Base-by-base conservation (phyloP, 2,113 vertebrate species). In the Thryonomys swinderianus region DNA sequence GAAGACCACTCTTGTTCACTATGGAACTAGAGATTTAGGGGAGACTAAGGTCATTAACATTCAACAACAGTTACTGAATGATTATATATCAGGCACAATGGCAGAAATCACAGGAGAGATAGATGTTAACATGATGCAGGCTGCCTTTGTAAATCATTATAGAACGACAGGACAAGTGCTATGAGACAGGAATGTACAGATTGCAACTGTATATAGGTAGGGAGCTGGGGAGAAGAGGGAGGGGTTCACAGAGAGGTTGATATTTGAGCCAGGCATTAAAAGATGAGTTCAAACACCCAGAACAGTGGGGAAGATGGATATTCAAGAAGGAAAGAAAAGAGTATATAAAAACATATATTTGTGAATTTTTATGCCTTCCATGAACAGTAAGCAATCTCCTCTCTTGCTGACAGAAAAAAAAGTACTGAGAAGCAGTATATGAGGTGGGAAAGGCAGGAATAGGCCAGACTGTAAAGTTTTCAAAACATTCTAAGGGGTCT, bases 211-310 rank as follows among this genome's bases (percentile, higher is more conserved):
- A 89, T 34, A 81, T 20, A 86, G 57, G n/a, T 86, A 20, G 79
- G 62, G n/a, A 94, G 40, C 45, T 76, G 57, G 64, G 69, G 51
- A 96, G 90, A 88, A 73, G 55, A 78, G 57, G 30, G 23, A 57
- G 18, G 76, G 12, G 53, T 85, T 79, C 62, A 25, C 25, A 90
- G 34, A 92, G 37, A 57, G 83, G 74, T n/a, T 93, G 73, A 80
- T 62, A 83, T 91, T 48, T 96, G 79, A 96, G 59, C 25, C 88
- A n/a, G 25, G 78, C 85, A 92, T 93, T 96, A 95, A 96, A 96
- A 95, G 23, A 51, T 80, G 73, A 55, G 45, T 78, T 90, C 48
- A 40, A 90, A 95, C 14, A 85, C 62, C 37, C 40, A 90, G 42
- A 53, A 57, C 48, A 73, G 66, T 11, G 13, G 16, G 53, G 48